Evolutionary conservation across 2,113 vertebrate genomes (phyloP).

Genomic region (Coptodon bakossiorum): DNA sequence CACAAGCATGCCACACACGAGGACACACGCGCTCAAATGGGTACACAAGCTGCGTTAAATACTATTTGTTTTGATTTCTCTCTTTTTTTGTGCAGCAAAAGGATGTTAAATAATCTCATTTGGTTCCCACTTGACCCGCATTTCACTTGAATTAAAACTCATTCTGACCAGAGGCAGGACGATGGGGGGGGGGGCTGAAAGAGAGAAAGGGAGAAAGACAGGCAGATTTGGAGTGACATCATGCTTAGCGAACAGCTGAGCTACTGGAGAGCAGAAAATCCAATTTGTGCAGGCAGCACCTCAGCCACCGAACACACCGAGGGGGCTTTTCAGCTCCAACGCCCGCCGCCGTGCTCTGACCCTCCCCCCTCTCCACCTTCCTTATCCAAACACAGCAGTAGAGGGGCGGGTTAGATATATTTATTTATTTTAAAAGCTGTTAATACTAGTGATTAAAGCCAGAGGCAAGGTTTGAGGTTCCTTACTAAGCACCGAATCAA

Average conservation of each 20-base stretch:
- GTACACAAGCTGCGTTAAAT: background rate
- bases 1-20: background rate
- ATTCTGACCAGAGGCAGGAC: background rate
- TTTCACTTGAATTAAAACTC: slow-evolving; percentile 43
- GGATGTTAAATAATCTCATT: slow-evolving; percentile 25
- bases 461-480: slow-evolving; percentile 22
- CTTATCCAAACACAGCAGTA: background rate
- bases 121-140: slow-evolving; percentile 40
- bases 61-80: slow-evolving; percentile 20
- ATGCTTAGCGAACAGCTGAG: slow-evolving; percentile 14
- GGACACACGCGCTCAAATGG: background rate
- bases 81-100: background rate
- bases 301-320: background rate
- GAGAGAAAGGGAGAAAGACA: background rate
- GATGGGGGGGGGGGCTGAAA: rapidly evolving
- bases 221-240: slow-evolving; percentile 14
- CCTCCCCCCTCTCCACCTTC: background rate
- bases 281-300: slow-evolving; percentile 32
- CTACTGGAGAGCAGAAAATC: slow-evolving; percentile 36
- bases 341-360: background rate
- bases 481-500: background rate
- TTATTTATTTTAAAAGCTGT: slow-evolving; percentile 37
- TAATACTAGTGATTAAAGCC: slow-evolving; percentile 51
- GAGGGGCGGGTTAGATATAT: background rate
- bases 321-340: background rate